A percentile compares a stretch with the other conserved stretches of the same genome.
Evolutionary conservation across 2,113 vertebrate species (phyloP).

Genomic region (Apaloderma vittatum): DNA sequence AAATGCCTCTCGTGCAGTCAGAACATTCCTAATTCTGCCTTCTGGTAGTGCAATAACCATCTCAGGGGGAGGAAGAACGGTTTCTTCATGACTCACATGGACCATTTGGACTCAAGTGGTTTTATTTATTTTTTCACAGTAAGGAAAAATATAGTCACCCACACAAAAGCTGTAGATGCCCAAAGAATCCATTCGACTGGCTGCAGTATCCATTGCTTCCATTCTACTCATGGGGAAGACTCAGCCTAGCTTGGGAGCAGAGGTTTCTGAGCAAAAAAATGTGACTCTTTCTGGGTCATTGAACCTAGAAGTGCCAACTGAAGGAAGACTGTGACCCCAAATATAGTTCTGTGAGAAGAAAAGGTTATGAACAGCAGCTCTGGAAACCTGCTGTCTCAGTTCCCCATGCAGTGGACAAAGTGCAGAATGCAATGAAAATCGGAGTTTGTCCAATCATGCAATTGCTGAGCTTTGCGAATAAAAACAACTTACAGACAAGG

Average conservation of each 20-base stretch:
- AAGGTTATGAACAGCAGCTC: not conserved
- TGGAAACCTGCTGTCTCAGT: not conserved
- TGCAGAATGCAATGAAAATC: not conserved
- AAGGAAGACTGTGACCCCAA: not conserved
- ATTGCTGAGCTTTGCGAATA: not conserved
- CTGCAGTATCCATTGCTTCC: not conserved
- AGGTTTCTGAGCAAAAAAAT: not conserved
- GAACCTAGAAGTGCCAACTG: not conserved
- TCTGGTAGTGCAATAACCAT: not conserved
- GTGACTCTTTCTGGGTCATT: not conserved
- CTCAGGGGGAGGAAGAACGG: not conserved
- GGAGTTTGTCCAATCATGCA: not conserved
- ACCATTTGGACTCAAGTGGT: constrained; percentile 5
- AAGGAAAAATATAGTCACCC: not conserved
- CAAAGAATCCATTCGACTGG: not conserved
- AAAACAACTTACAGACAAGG: not conserved
- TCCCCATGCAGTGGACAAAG: not conserved
- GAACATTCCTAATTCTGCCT: not conserved
- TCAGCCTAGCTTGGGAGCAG: not conserved
- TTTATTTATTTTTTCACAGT: constrained; percentile 18
- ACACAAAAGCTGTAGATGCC: constrained; percentile 7
- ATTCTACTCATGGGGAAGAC: not conserved
- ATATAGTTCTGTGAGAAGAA: not conserved
- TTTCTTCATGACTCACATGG: not conserved
- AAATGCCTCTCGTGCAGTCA: not conserved